Evolutionary conservation across 2,797 vertebrate genomes (phyloP), one percentile per base, ranked within the genome.

Genomic region (Callimico goeldii): DNA sequence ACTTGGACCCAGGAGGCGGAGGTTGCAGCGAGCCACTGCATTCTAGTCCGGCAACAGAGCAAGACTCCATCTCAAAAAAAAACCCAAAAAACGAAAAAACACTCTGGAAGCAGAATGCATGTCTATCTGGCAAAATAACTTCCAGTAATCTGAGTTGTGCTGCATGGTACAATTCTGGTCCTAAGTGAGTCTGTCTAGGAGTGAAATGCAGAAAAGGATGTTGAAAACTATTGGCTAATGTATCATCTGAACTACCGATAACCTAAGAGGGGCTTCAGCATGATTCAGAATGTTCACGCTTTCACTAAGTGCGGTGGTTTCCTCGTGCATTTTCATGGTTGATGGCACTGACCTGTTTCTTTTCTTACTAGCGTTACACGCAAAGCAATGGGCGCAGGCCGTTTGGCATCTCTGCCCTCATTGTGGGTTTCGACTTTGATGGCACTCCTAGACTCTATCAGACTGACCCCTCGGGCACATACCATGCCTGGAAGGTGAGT

Each of bases 401-500:
- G 7, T 99, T 99, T 1, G 99, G 99, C 8, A 99, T 99, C 97
- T 99, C 99, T 0, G 99, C 99, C 73, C 98, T 99, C 8, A 99
- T 99, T 2, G 98, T 99, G 97, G 99, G 99, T 24, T 99, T 99
- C 81, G 99, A 99, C 97, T 99, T 99, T 0, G 99, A 99, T 41
- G 99, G 99, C 46, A 99, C 99, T 30, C 99, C 99, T 0, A 98
- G 98, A 61, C 99, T 99, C 33, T 99, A 99, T 92, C 99, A 99
- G 98, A 99, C 99, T 0, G 99, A 99, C 57, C 99, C 99, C 24
- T 99, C 99, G 0, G 99, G 99, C 55, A 99, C 99, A 0, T 99
- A 99, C 98, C 99, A 99, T 0, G 99, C 99, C 46, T 99, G 99
- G 99, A 99, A 99, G 99, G 99, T 99, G 97, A 98, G 98, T 89